Percentiles rank a stretch among this genome's conserved stretches.
Evolutionary conservation across 2,888 invertebrate genomes (phyloP).

Genomic region (Drosophila longiperda): DNA sequence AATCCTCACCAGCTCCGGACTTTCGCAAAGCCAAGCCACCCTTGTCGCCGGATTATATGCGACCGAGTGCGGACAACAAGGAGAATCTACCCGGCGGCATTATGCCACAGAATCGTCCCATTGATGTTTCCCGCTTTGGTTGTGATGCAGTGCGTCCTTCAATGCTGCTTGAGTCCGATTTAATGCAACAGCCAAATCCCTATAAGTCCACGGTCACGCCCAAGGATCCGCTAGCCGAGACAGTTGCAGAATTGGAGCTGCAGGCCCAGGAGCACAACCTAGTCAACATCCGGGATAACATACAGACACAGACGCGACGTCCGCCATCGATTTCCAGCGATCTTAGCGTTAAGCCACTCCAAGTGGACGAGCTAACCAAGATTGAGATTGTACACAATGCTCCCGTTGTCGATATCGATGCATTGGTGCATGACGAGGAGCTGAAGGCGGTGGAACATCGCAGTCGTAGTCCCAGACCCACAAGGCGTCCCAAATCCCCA

Average conservation of each 20-base stretch:
- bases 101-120: slow-evolving; percentile 82
- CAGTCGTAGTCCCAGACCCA: slow-evolving; percentile 61
- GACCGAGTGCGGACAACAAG: slow-evolving; percentile 76
- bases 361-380: slow-evolving; percentile 72
- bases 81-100: slow-evolving; percentile 57
- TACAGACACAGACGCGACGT: slow-evolving; percentile 72
- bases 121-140: slow-evolving; percentile 80
- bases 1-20: slow-evolving; percentile 67
- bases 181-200: slow-evolving; percentile 47
- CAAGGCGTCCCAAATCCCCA: slow-evolving; percentile 64
- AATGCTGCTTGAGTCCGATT: slow-evolving; percentile 58
- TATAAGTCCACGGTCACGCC: slow-evolving; percentile 65
- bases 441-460: slow-evolving; percentile 66
- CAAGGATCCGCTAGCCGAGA: slow-evolving; percentile 66
- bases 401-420: slow-evolving; percentile 74
- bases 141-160: slow-evolving; percentile 70
- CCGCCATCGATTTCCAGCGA: slow-evolving; percentile 78
- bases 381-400: slow-evolving; percentile 75
- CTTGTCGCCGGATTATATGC: slow-evolving; percentile 79
- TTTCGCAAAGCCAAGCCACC: slow-evolving; percentile 80
- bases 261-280: slow-evolving; percentile 73
- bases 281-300: slow-evolving; percentile 79
- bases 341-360: slow-evolving; percentile 62
- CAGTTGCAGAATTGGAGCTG: slow-evolving; percentile 75
- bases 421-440: slow-evolving; percentile 67